Percentiles rank a stretch among this genome's conserved stretches.
Evolutionary conservation across 2,888 invertebrate species (phyloP).

Genomic region (Drosophila maculinotata): DNA sequence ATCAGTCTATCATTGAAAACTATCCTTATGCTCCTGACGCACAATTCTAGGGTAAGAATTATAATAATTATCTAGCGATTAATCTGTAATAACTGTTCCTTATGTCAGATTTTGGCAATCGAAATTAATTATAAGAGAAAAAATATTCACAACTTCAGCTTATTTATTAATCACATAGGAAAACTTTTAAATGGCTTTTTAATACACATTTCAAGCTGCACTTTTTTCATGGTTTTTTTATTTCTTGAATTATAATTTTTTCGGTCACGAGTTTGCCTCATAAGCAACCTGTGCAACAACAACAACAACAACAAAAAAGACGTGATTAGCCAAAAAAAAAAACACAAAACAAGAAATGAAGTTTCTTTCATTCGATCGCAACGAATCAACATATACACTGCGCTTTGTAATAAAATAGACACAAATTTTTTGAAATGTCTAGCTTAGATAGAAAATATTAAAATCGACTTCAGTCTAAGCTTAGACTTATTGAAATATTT

Average conservation of each 20-base stretch:
- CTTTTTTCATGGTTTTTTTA: conserved; percentile 14
- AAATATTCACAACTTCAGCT: neutral
- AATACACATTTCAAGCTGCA: conserved; percentile 47
- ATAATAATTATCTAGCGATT: too few relatives aligned
- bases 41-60: too few relatives aligned
- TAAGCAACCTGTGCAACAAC: conserved; percentile 20
- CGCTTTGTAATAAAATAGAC: neutral
- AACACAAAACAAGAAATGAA: conserved; percentile 14
- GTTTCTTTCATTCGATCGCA: neutral
- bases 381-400: conserved; percentile 27
- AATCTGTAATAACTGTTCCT: conserved; percentile 4
- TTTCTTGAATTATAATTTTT: conserved; percentile 35
- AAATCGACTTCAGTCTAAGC: too few relatives aligned
- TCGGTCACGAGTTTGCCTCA: conserved; percentile 46
- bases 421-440: neutral
- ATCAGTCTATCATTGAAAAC: too few relatives aligned
- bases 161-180: conserved; percentile 22
- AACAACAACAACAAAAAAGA: conserved; percentile 45
- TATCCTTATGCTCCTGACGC: too few relatives aligned
- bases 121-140: conserved; percentile 9
- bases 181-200: conserved; percentile 38
- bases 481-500: too few relatives aligned
- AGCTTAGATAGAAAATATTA: too few relatives aligned
- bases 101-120: neutral
- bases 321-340: conserved; percentile 51